These are phyloP conservation scores for Ceryle rudis DNA, from an alignment of 2,797 vertebrate species.

Conservation along the genomic window DNA sequence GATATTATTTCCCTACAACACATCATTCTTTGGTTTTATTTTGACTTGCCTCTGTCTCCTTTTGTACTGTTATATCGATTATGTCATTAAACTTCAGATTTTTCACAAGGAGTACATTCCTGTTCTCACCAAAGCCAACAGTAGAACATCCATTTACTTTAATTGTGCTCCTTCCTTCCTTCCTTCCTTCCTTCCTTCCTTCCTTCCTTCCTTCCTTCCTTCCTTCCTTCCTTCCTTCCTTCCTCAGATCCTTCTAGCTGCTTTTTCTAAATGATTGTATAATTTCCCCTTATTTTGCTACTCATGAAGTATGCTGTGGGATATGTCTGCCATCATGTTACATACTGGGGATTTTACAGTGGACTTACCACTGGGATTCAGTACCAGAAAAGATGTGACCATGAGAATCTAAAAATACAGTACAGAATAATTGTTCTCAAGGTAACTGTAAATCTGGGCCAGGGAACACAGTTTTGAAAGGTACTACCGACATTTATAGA, in stretches of 20 bases:
- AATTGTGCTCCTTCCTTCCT: not conserved
- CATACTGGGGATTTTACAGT: not conserved
- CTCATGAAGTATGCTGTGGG: not conserved
- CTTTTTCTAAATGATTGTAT: not conserved
- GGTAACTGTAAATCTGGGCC: slow-evolving; percentile 2
- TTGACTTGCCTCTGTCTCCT: not conserved
- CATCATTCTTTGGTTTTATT: not conserved
- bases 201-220: not conserved
- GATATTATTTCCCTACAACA: not conserved
- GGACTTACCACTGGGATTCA: not conserved
- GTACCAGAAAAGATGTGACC: not conserved
- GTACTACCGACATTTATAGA: not conserved
- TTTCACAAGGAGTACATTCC: not conserved
- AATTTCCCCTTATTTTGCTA: not conserved
- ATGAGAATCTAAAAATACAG: not conserved
- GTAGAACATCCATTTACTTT: not conserved
- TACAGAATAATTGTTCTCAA: slow-evolving; percentile 8
- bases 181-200: not conserved
- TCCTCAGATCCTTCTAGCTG: not conserved
- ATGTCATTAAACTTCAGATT: not conserved
- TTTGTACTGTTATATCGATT: not conserved
- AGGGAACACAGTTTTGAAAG: not conserved
- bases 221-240: not conserved
- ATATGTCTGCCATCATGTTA: not conserved
- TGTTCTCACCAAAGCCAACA: not conserved